Evolutionary conservation across 2,797 vertebrate genomes (phyloP).

Genomic region (Lutjanus argentimaculatus): DNA sequence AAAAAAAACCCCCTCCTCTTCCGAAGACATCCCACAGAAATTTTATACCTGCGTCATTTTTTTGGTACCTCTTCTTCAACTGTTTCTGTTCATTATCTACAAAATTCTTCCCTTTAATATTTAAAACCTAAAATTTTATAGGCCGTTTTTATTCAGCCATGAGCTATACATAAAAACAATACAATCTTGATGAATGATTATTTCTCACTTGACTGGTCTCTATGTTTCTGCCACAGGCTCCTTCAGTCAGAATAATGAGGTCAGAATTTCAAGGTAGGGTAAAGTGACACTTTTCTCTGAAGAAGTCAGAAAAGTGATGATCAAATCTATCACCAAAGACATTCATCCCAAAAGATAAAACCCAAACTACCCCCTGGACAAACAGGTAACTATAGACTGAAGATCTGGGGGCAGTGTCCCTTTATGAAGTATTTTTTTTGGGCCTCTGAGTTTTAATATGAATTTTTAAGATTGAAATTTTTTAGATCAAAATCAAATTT

Average conservation of each 20-base stretch:
- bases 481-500: too few relatives aligned
- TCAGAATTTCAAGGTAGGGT: slow-evolving; percentile 76
- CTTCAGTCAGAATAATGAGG: slow-evolving; percentile 35
- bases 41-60: slow-evolving; percentile 74
- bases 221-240: slow-evolving; percentile 63
- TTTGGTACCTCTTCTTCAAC: slow-evolving; percentile 67
- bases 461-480: too few relatives aligned
- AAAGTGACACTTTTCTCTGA: slow-evolving; percentile 83
- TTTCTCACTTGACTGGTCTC: background rate
- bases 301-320: slow-evolving; percentile 81
- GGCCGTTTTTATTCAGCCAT: too few relatives aligned
- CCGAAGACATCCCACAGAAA: slow-evolving; percentile 35
- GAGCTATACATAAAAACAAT: too few relatives aligned
- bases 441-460: too few relatives aligned
- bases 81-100: too few relatives aligned
- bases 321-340: slow-evolving; percentile 75
- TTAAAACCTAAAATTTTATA: too few relatives aligned
- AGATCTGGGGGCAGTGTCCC: too few relatives aligned
- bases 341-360: slow-evolving; percentile 93
- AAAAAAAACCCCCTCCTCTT: slow-evolving; percentile 57
- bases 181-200: too few relatives aligned
- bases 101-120: too few relatives aligned
- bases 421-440: too few relatives aligned
- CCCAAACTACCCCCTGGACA: slow-evolving; percentile 91
- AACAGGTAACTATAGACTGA: slow-evolving; percentile 69